These are phyloP conservation scores for Conus ventricosus DNA, from an alignment of 1,140 invertebrate genomes.

Conservation along the genomic window DNA sequence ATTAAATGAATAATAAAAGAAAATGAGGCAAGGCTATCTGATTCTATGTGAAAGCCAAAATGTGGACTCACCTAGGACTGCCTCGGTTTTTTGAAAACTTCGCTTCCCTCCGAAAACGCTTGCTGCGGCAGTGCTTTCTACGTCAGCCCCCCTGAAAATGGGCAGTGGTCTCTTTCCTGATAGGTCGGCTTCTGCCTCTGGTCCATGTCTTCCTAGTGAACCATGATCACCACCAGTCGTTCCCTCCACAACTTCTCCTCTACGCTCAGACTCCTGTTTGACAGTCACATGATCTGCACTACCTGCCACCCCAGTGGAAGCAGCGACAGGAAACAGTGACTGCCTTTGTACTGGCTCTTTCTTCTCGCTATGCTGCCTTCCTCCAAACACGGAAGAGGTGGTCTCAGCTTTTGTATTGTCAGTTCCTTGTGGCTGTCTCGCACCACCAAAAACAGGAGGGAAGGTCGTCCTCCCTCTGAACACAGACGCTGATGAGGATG, in stretches of 20 bases:
- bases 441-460: neutral
- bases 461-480: constrained; percentile 19
- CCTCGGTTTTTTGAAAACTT: neutral
- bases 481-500: constrained; percentile 9
- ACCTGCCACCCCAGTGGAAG: neutral
- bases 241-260: too few species aligned
- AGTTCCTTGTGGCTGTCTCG: neutral
- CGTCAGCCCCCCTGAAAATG: too few species aligned
- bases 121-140: neutral
- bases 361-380: neutral
- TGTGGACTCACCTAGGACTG: neutral
- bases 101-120: constrained; percentile 25
- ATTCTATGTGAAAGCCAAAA: neutral
- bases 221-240: too few species aligned
- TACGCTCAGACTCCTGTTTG: neutral
- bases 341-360: neutral
- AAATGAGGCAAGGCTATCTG: neutral
- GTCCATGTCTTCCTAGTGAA: too few species aligned
- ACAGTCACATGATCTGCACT: neutral
- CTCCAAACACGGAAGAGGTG: constrained; percentile 9
- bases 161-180: too few species aligned
- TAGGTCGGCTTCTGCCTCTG: too few species aligned
- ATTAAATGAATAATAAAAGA: neutral
- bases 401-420: neutral
- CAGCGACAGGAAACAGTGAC: neutral